Base-by-base conservation (phyloP, 2,888 invertebrate genomes). In the Cartodere bifasciata region DNA sequence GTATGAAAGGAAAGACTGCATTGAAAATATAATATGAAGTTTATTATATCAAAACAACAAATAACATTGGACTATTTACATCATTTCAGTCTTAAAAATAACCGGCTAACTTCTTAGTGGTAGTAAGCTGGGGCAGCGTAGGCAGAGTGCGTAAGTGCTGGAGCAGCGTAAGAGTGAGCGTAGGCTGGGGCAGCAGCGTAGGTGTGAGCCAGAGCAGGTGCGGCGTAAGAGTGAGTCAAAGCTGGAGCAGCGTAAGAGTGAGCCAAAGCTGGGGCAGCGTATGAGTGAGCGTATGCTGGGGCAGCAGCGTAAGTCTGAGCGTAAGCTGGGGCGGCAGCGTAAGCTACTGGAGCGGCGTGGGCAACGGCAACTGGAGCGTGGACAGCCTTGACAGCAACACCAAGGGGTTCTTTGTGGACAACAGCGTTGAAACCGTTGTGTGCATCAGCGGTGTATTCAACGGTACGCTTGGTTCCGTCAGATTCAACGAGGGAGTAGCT, bases 401-500 rank as follows among this genome's bases (percentile, higher is more conserved):
- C n/a, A n/a, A n/a, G n/a, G n/a, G n/a, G n/a, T n/a, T n/a, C n/a
- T n/a, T n/a, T n/a, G n/a, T n/a, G n/a, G n/a, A n/a, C n/a, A n/a
- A n/a, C n/a, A n/a, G n/a, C n/a, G n/a, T n/a, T n/a, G n/a, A n/a
- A 68, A 31, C 68, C 67, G 37, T 50, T 60, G 42, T 62, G 62
- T n/a, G 60, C 53, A 45, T 67, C 67, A 13, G 67, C 63, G 31
- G 58, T 58, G 50, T 68, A 68, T 12, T 65, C 60, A 7, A 68
- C 68, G 20, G 59, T 55, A 34, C 68, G 60, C 31, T 56, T 58
- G 42, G 58, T 58, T 17, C 68, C 68, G 52, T 68, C 68, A 13
- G 68, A 48, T 38, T 68, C 67, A 39, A 68, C 52, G 3, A 68
- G 47, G 31, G 64, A 62, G 44, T 68, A 68, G 40, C 57, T 52